phyloP scores from a whole-genome alignment of 2,888 invertebrate species.

The Corythucha ciliata region DNA sequence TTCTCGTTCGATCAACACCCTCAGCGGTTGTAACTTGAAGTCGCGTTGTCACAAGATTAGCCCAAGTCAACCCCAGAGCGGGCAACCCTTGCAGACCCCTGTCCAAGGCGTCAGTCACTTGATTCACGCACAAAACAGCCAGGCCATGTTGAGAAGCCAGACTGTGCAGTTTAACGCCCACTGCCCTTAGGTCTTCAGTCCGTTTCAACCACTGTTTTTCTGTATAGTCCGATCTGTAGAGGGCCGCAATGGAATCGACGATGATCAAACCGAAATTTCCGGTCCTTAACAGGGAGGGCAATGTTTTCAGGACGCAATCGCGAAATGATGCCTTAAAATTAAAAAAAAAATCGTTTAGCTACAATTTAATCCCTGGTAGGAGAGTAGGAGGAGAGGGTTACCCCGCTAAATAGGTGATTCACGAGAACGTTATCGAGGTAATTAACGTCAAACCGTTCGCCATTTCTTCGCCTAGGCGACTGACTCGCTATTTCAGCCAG shows the following conservation, averaged over 20 bases:
- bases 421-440: constrained; percentile 53
- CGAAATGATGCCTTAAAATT: constrained; percentile 47
- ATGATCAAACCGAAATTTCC: constrained; percentile 53
- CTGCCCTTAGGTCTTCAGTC: constrained; percentile 48
- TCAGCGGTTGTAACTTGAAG: constrained; percentile 47
- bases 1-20: too few species aligned
- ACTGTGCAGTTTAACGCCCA: constrained; percentile 49
- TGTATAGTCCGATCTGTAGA: constrained; percentile 52
- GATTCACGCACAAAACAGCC: constrained; percentile 60
- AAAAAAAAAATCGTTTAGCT: constrained; percentile 24
- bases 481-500: constrained; percentile 7
- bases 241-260: constrained; percentile 64
- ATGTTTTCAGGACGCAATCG: constrained; percentile 46
- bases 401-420: constrained; percentile 53
- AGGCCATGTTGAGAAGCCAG: constrained; percentile 48
- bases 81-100: constrained; percentile 46
- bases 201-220: constrained; percentile 44
- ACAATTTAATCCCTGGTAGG: too few species aligned
- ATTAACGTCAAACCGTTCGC: neutral
- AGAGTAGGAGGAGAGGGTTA: too few species aligned
- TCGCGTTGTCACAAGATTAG: constrained; percentile 53
- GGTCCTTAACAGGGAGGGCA: constrained; percentile 47
- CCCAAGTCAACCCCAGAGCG: constrained; percentile 57
- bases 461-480: too few species aligned
- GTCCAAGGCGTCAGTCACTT: too few species aligned